Evolutionary conservation across 2,113 vertebrate species (phyloP).

Genomic region (Mustelus asterias): DNA sequence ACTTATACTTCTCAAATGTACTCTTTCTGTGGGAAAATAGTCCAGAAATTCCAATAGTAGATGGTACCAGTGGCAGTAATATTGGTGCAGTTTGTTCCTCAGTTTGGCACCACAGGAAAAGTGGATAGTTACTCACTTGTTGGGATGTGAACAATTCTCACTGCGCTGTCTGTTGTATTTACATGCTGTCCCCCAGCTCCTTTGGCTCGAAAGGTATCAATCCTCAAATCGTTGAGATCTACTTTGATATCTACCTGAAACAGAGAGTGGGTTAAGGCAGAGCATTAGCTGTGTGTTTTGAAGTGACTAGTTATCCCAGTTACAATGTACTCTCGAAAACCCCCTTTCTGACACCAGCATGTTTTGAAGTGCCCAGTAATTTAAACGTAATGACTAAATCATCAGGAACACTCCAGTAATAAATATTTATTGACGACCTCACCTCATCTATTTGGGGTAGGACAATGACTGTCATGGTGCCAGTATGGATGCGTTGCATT

Average conservation of each 20-base stretch:
- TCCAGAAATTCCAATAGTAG: not conserved
- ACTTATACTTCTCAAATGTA: not conserved
- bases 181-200: conserved; percentile 89
- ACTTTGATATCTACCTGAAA: conserved; percentile 75
- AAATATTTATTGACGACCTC: conserved; percentile 30
- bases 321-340: not conserved
- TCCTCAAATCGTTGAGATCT: conserved; percentile 72
- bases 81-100: not conserved
- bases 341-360: not conserved
- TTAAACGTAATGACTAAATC: not conserved
- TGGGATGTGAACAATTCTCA: conserved; percentile 80
- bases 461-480: conserved; percentile 85
- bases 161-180: conserved; percentile 89
- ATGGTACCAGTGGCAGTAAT: not conserved
- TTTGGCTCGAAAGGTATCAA: conserved; percentile 83
- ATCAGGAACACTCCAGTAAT: not conserved
- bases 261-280: conserved; percentile 30
- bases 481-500: conserved; percentile 94
- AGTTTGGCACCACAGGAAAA: not conserved
- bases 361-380: not conserved
- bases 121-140: conserved; percentile 62
- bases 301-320: not conserved
- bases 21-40: not conserved
- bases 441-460: conserved; percentile 82
- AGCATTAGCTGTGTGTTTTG: not conserved